These are phyloP conservation scores for Listrodromus nycthemerus DNA, from an alignment of 2,888 invertebrate genomes.

Conservation along the genomic window DNA sequence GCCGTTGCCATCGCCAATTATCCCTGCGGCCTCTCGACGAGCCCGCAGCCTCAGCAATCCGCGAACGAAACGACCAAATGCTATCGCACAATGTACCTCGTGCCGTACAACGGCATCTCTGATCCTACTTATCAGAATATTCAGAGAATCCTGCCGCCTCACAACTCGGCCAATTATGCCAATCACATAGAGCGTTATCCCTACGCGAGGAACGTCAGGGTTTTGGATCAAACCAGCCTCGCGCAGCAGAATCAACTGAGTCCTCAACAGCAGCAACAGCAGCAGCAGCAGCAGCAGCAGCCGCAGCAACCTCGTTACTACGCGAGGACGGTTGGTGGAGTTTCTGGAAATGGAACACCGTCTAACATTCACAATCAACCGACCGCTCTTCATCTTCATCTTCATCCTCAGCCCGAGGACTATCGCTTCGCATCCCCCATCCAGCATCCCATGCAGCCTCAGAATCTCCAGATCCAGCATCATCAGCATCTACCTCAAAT, in stretches of 20 bases:
- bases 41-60: constrained; percentile 31
- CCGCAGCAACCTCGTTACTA: constrained; percentile 76
- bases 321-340: constrained; percentile 71
- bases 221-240: constrained; percentile 51
- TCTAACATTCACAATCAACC: constrained; percentile 64
- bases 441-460: constrained; percentile 71
- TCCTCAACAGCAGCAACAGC: constrained; percentile 57
- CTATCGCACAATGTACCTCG: constrained; percentile 83
- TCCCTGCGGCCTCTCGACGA: constrained; percentile 72
- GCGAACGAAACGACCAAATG: constrained; percentile 76
- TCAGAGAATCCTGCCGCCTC: constrained; percentile 80
- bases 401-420: constrained; percentile 78
- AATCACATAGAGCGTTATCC: constrained; percentile 82
- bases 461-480: constrained; percentile 76
- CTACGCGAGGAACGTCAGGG: constrained; percentile 76
- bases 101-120: constrained; percentile 81
- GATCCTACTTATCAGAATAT: constrained; percentile 83
- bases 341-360: constrained; percentile 61
- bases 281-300: constrained; percentile 56
- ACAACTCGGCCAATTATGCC: constrained; percentile 79
- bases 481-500: constrained; percentile 75
- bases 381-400: constrained; percentile 80
- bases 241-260: constrained; percentile 58
- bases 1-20: constrained; percentile 73
- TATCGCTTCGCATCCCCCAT: constrained; percentile 72